Base-by-base conservation (phyloP, 1,140 invertebrate genomes). In the Brachionus rotundiformis region DNA sequence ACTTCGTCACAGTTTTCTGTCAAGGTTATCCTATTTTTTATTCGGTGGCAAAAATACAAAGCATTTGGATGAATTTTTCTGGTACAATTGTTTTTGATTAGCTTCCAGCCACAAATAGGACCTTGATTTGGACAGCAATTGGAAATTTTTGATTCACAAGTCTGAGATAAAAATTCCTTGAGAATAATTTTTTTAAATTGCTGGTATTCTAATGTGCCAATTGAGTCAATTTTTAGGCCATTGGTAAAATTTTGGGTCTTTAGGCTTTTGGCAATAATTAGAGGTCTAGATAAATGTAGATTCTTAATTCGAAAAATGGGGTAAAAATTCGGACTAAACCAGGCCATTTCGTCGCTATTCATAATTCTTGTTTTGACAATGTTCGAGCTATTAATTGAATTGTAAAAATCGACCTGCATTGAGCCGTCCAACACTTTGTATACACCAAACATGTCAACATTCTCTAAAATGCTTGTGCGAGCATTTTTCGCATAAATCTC, bases 81-180 rank as follows among this genome's bases (percentile, higher is more conserved):
- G 8, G 63, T n/a, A 19, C 63, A 68, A 3, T 39, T 33, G n/a
- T 36, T 68, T 36, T 68, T n/a, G 6, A 3, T 33, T 7, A 68
- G 36, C 7, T 68, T 68, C 63, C 63, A 68, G 6, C 63, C 63
- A 36, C 63, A 68, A 11, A 68, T 16, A 68, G 29, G 63, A 4
- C 29, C 27, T 39, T 10, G 5, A 3, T 16, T 33, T n/a, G n/a
- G 13, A 39, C 63, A 68, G 29, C 63, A 68, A 36, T 36, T 16
- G 1, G 16, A 49, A 7, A 19, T 49, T 7, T 31, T 1, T 16
- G 7, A 13, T 8, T 31, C 16, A 33, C 63, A 68, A n/a, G 63
- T n/a, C 19, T 36, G 63, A 0, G 63, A 33, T 19, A 16, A 68
- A 36, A 33, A 68, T 36, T 68, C 63, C 2, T 13, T 16, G 0